Conservation (phyloP, 1,140 invertebrate genomes). For the Sycophila sp. region DNA sequence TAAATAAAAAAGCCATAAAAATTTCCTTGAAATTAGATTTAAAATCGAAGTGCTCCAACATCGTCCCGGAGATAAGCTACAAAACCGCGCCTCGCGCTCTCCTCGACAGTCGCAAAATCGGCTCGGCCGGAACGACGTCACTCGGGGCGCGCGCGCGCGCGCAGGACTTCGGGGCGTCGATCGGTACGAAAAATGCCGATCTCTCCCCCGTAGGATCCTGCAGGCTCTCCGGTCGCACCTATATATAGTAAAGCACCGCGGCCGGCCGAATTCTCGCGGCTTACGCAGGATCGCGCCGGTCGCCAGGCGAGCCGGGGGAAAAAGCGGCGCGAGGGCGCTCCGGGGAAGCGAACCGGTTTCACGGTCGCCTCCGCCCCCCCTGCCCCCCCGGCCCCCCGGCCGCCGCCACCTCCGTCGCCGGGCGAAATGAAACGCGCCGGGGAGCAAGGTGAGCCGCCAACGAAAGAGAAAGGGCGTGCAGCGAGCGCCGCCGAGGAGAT, state of each 20-base stretch:
- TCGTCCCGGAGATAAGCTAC: too few species aligned
- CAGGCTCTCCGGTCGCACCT: neutral
- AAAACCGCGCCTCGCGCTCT: too few species aligned
- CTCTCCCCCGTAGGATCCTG: neutral
- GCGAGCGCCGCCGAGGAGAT: neutral
- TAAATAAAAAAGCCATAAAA: too few species aligned
- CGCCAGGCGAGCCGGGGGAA: conserved; percentile 29
- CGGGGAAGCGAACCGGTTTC: conserved; percentile 36
- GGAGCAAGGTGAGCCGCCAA: neutral
- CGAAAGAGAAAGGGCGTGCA: conserved; percentile 18
- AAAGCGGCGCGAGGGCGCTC: conserved; percentile 34
- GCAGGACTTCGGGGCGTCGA: neutral
- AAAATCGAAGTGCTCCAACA: too few species aligned
- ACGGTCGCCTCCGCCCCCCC: neutral
- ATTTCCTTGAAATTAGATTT: too few species aligned
- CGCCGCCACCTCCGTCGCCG: neutral
- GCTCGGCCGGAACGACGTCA: too few species aligned
- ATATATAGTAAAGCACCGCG: conserved; percentile 19
- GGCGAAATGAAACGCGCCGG: conserved; percentile 15
- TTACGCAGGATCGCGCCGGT: neutral
- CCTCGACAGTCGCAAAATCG: too few species aligned
- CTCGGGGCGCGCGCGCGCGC: too few species aligned
- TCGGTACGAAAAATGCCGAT: conserved; percentile 4
- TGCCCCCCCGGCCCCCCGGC: neutral
- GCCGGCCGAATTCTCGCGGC: neutral